Conservation (phyloP, 2,797 vertebrate genomes). For the Esox masquinongy region DNA sequence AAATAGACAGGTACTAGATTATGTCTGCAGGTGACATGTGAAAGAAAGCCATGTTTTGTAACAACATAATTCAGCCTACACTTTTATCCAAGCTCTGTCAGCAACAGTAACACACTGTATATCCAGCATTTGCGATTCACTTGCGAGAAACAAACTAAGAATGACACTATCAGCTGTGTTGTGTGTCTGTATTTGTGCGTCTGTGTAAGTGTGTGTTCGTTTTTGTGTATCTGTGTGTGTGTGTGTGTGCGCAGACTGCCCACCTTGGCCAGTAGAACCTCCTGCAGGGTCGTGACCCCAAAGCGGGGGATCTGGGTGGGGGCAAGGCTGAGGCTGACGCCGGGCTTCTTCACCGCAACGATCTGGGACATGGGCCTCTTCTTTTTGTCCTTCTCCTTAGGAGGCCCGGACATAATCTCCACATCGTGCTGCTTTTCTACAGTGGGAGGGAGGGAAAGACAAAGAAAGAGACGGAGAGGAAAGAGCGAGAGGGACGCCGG, state of each 20-base stretch:
- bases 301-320: slow-evolving; percentile 81
- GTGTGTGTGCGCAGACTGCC: not conserved
- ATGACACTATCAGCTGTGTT: not conserved
- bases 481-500: not conserved
- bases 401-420: slow-evolving; percentile 76
- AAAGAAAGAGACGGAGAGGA: not conserved
- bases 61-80: no score
- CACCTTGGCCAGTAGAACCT: slow-evolving; percentile 85
- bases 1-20: no score
- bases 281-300: slow-evolving; percentile 84
- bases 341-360: slow-evolving; percentile 80
- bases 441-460: slow-evolving; percentile 1
- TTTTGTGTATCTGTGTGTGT: slow-evolving; percentile 1
- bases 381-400: slow-evolving; percentile 83
- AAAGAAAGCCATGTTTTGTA: no score
- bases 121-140: no score
- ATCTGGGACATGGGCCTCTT: slow-evolving; percentile 86
- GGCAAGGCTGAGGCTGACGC: slow-evolving; percentile 69
- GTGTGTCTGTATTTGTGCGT: not conserved
- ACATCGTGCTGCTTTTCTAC: slow-evolving; percentile 91
- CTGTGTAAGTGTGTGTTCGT: not conserved
- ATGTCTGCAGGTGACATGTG: no score
- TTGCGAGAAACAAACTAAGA: no score
- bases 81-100: no score
- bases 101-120: no score